Conservation (phyloP, 1,140 invertebrate genomes). For the Lepidotrigona ventralis region DNA sequence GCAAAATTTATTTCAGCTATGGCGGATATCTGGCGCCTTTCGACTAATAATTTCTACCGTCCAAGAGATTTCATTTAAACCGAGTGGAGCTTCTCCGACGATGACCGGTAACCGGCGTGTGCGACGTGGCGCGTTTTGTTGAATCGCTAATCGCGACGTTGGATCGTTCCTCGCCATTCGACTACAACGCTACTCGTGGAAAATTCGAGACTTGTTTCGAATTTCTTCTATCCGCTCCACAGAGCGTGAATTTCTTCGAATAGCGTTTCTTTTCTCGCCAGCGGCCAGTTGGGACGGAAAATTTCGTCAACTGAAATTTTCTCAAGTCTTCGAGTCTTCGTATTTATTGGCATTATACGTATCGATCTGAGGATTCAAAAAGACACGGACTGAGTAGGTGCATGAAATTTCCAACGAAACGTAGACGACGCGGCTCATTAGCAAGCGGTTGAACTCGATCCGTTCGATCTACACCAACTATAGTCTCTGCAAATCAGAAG, state of each 20-base stretch:
- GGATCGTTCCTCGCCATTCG: slow-evolving; percentile 46
- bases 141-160: slow-evolving; percentile 40
- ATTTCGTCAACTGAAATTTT: not conserved
- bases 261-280: not conserved
- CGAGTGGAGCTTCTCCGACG: not conserved
- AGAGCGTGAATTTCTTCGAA: slow-evolving; percentile 49
- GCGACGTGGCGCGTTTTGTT: slow-evolving; percentile 7
- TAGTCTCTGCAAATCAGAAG: not conserved
- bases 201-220: slow-evolving; percentile 54
- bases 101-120: slow-evolving; percentile 6
- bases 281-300: too few relatives aligned
- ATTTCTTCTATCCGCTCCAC: slow-evolving; percentile 61
- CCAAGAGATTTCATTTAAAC: slow-evolving; percentile 16
- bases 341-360: not conserved
- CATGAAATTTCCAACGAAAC: slow-evolving; percentile 2
- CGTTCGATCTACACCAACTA: not conserved
- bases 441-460: slow-evolving; percentile 35
- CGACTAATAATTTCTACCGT: not conserved
- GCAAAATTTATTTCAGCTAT: not conserved
- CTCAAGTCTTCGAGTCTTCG: not conserved
- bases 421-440: slow-evolving; percentile 25
- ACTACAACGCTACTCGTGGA: not conserved
- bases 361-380: not conserved
- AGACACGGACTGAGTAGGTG: not conserved
- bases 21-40: not conserved